Conservation (phyloP, 2,797 vertebrate species). For the Manis crassicaudata region DNA sequence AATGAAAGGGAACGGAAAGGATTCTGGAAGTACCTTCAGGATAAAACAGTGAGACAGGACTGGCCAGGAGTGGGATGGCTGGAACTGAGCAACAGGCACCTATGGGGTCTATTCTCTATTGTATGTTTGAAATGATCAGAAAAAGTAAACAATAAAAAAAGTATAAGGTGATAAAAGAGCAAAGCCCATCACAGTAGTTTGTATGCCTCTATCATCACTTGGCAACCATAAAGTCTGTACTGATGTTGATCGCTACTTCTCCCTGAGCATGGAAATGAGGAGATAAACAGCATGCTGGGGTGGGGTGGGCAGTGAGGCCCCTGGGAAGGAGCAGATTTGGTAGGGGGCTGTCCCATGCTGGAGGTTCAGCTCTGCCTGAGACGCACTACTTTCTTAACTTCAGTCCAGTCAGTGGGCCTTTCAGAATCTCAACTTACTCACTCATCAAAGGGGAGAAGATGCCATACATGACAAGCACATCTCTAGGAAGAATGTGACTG, state of each 20-base stretch:
- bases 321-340: not conserved
- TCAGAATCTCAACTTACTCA: not conserved
- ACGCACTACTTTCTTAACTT: not conserved
- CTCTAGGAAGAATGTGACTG: not conserved
- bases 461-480: not conserved
- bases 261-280: not conserved
- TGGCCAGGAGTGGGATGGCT: not conserved
- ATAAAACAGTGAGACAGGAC: not conserved
- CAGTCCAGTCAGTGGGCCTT: not conserved
- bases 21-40: not conserved
- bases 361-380: not conserved
- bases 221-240: not conserved
- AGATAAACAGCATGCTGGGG: not conserved
- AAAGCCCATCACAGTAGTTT: not conserved
- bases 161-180: not conserved
- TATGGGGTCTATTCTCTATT: not conserved
- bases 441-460: not conserved
- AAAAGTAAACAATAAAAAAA: not conserved
- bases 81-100: not conserved
- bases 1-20: not conserved
- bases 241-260: accelerated
- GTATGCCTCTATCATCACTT: not conserved
- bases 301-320: not conserved
- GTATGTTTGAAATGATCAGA: not conserved
- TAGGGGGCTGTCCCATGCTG: no score